These are phyloP conservation scores for Halcyon malimbica DNA, from an alignment of 2,113 vertebrate genomes.

Conservation along the genomic window DNA sequence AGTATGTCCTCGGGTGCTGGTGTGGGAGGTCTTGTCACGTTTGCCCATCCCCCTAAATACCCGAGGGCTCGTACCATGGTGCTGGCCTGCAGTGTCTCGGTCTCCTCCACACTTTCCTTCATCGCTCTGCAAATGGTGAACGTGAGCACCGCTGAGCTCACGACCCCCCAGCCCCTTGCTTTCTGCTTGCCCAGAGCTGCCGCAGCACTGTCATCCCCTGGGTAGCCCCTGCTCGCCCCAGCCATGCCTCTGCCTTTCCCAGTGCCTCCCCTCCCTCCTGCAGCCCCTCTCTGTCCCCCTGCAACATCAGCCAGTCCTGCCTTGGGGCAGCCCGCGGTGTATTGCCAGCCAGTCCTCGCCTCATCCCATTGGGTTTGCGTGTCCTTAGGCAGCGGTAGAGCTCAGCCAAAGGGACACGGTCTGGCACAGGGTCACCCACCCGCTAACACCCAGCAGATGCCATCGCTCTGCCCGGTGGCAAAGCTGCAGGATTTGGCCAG, in stretches of 20 bases:
- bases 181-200: neutral
- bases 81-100: neutral
- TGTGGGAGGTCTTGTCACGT: neutral
- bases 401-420: fast-evolving
- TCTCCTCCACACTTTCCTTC: neutral
- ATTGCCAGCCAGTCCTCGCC: neutral
- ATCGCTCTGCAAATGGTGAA: neutral
- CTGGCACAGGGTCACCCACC: neutral
- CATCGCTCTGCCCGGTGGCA: fast-evolving
- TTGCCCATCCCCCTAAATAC: neutral
- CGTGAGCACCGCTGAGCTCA: neutral
- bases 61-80: fast-evolving
- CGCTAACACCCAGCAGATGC: neutral
- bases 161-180: neutral
- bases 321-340: fast-evolving
- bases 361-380: fast-evolving
- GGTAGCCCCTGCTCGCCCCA: neutral
- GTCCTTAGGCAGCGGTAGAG: neutral
- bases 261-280: neutral
- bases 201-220: neutral
- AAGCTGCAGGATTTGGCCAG: neutral
- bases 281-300: neutral
- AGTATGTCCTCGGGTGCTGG: neutral
- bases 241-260: neutral
- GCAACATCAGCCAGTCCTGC: neutral